Conservation (phyloP, 2,888 invertebrate species). For the Azorinus chamasolen region DNA sequence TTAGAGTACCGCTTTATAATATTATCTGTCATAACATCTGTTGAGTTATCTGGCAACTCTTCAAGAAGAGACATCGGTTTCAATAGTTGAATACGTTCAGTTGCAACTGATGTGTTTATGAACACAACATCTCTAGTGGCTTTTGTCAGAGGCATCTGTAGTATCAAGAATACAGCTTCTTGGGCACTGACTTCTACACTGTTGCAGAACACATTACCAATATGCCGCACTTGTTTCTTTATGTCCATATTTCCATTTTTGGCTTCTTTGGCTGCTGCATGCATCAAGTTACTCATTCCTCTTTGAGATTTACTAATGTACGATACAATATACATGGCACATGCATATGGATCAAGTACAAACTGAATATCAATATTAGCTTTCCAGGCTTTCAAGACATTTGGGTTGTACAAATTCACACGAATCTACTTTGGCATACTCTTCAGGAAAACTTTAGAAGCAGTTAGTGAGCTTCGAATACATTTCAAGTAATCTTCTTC, state of each 20-base stretch:
- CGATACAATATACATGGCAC: conserved; percentile 78
- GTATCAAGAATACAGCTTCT: conserved; percentile 41
- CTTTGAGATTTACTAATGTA: conserved; percentile 52
- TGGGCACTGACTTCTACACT: conserved; percentile 46
- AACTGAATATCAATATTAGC: conserved; percentile 85
- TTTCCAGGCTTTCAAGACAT: conserved; percentile 69
- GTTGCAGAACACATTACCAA: conserved; percentile 38
- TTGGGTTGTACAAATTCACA: conserved; percentile 74
- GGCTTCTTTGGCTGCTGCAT: conserved; percentile 70
- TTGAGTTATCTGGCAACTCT: conserved; percentile 24
- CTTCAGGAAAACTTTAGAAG: conserved; percentile 50
- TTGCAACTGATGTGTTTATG: conserved; percentile 38
- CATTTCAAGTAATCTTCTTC: conserved; percentile 36
- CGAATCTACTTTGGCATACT: conserved; percentile 55
- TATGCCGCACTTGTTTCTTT: conserved; percentile 39
- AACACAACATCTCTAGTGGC: conserved; percentile 48
- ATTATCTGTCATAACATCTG: conserved; percentile 35
- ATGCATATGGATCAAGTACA: conserved; percentile 80
- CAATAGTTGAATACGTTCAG: conserved; percentile 33
- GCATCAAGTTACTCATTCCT: conserved; percentile 46
- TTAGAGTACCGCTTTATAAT: conserved; percentile 30
- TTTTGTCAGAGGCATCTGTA: conserved; percentile 16
- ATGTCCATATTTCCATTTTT: conserved; percentile 69
- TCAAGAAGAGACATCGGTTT: conserved; percentile 29
- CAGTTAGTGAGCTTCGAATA: conserved; percentile 32